Evolutionary conservation across 2,888 invertebrate genomes (phyloP), one percentile per base, ranked within the genome.

Genomic region (Drosophila tripunctata): DNA sequence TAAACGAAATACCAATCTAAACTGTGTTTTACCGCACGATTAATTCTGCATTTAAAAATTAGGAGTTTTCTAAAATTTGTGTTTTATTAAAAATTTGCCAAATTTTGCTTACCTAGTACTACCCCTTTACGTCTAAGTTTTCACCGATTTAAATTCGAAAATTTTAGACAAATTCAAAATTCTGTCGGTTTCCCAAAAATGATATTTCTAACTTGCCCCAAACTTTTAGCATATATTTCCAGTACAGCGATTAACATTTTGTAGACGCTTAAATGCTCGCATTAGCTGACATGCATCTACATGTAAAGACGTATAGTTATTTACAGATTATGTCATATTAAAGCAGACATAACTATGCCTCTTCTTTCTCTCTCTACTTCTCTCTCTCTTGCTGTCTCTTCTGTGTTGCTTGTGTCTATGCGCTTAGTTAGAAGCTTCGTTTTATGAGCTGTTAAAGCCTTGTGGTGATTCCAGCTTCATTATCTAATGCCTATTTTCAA

Each of bases 401-500:
- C 22, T 10, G 2, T 3, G 6, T 4, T n/a, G 1, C 22, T 35
- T 48, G n/a, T 24, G 21, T 40, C 38, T 10, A 7, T 12, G 50
- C 8, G n/a, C 7, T 33, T 27, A n/a, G 15, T 7, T 12, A 30
- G n/a, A n/a, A n/a, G 58, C 33, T 24, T 36, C 35, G 27, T 36
- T 79, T 80, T 75, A 80, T 66, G 75, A 70, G 73, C 78, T 71
- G 74, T 78, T 78, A 66, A 80, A 60, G 71, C 71, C n/a, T 62
- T 36, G 47, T 45, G 61, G 47, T 67, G 60, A 60, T 66, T 40
- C 38, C 44, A 21, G 40, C 43, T 60, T 71, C 76, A 74, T 81
- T 83, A 80, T 75, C 78, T 74, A 81, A 83, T 78, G 67, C 62
- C 68, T 76, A 78, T 83, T 76, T 81, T 81, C 80, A 78, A 82